Conservation (phyloP, 2,888 invertebrate genomes). For the Cybosia mesomella region DNA sequence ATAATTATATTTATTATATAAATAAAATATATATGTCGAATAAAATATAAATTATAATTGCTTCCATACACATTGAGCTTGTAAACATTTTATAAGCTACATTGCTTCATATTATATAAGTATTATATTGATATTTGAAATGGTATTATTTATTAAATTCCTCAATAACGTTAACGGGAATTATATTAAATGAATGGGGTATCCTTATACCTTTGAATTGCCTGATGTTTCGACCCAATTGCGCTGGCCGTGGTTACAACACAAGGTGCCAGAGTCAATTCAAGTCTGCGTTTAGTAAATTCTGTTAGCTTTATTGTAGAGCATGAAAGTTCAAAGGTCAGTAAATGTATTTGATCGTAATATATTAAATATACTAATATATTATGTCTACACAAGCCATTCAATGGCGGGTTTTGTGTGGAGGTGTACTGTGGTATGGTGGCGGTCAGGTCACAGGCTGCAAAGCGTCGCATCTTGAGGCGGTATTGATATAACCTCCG, state of each 20-base stretch:
- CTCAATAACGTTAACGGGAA: neutral
- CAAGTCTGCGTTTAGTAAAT: neutral
- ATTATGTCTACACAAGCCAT: constrained; percentile 76
- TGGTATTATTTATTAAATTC: neutral
- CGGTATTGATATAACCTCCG: constrained; percentile 74
- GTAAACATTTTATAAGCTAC: neutral
- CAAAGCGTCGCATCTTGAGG: constrained; percentile 72
- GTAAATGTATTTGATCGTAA: neutral
- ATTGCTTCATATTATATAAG: neutral
- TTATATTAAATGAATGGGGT: no score
- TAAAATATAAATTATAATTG: constrained; percentile 15
- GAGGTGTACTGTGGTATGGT: constrained; percentile 47
- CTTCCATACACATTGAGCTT: constrained; percentile 12
- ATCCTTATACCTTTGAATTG: no score
- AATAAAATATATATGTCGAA: neutral
- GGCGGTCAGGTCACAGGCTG: constrained; percentile 78
- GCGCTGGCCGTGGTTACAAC: no score
- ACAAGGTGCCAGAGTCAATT: neutral
- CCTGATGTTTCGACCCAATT: no score
- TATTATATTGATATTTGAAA: neutral
- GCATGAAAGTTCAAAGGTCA: neutral
- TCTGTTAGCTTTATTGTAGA: neutral
- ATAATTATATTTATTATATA: neutral
- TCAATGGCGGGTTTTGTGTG: constrained; percentile 70
- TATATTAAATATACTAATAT: constrained; percentile 11